A percentile compares a stretch with the other conserved stretches of the same genome.
phyloP scores from a whole-genome alignment of 2,797 vertebrate genomes.

The Hydrophis major region DNA sequence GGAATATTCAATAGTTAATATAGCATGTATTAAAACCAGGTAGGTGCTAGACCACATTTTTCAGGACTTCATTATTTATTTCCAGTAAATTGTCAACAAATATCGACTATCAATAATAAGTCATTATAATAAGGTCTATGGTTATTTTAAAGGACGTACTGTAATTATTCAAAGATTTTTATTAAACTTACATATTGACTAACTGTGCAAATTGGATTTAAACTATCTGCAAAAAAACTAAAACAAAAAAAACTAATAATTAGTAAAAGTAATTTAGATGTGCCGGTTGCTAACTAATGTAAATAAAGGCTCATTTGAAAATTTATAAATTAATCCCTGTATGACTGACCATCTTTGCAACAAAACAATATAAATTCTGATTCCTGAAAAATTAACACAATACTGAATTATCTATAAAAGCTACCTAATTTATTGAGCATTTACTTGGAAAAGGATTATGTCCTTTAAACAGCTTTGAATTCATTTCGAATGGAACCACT shows the following conservation, averaged over 20 bases:
- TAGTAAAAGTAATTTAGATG: not conserved
- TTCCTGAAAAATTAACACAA: not conserved
- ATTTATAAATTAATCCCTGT: slow-evolving; percentile 51
- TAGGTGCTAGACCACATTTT: not conserved
- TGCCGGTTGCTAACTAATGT: slow-evolving; percentile 26
- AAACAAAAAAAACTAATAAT: too few species aligned
- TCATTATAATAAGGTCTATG: not conserved
- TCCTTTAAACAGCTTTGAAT: slow-evolving; percentile 19
- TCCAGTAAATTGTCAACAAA: not conserved
- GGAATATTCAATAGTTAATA: not conserved
- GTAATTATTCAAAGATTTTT: not conserved
- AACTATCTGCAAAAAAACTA: not conserved
- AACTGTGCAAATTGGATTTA: not conserved
- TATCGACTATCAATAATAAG: not conserved
- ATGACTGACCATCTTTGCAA: slow-evolving; percentile 45
- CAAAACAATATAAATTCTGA: not conserved
- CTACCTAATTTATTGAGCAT: slow-evolving; percentile 53
- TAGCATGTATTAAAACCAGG: not conserved
- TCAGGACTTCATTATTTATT: not conserved
- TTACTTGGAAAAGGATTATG: slow-evolving; percentile 2
- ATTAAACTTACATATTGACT: not conserved
- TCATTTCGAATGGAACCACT: slow-evolving; percentile 21
- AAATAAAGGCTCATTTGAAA: slow-evolving; percentile 38
- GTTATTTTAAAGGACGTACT: not conserved
- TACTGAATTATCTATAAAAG: slow-evolving; percentile 40